Percentiles rank a stretch among this genome's conserved stretches.
Conservation (phyloP, 1,140 invertebrate genomes). For the Panagrolaimus sp. region DNA sequence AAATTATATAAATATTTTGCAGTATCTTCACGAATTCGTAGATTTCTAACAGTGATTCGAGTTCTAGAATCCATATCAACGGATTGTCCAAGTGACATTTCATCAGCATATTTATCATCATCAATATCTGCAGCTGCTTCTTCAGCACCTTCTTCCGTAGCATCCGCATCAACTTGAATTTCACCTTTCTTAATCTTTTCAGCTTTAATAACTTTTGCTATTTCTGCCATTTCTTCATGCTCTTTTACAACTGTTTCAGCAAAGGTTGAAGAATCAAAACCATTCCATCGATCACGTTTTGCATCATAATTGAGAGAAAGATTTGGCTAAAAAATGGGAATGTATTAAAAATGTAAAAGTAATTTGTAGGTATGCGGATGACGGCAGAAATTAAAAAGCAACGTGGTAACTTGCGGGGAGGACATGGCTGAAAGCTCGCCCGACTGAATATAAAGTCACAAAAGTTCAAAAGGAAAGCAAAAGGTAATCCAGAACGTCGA, state of each 20-base stretch:
- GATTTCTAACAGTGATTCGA: constrained; percentile 86
- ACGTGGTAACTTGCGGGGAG: too few species aligned
- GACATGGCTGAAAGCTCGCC: too few species aligned
- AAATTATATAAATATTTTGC: constrained; percentile 93
- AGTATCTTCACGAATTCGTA: constrained; percentile 94
- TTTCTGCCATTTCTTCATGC: constrained; percentile 87
- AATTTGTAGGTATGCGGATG: too few species aligned
- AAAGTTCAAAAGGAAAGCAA: too few species aligned
- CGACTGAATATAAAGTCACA: too few species aligned
- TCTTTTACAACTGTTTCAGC: constrained; percentile 70
- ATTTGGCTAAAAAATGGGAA: constrained; percentile 59
- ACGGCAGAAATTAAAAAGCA: too few species aligned
- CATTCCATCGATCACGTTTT: constrained; percentile 94
- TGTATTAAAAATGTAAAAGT: too few species aligned
- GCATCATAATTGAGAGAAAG: constrained; percentile 66
- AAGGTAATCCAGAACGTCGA: too few species aligned
- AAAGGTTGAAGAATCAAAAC: constrained; percentile 84
- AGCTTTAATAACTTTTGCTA: constrained; percentile 47
- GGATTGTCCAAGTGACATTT: constrained; percentile 78
- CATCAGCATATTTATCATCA: constrained; percentile 64
- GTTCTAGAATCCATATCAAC: constrained; percentile 90
- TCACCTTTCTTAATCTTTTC: constrained; percentile 37
- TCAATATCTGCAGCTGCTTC: constrained; percentile 50
- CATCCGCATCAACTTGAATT: constrained; percentile 29
- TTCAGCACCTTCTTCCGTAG: too few species aligned